These are phyloP conservation scores for Falco naumanni DNA, from an alignment of 2,797 vertebrate species.

Conservation along the genomic window DNA sequence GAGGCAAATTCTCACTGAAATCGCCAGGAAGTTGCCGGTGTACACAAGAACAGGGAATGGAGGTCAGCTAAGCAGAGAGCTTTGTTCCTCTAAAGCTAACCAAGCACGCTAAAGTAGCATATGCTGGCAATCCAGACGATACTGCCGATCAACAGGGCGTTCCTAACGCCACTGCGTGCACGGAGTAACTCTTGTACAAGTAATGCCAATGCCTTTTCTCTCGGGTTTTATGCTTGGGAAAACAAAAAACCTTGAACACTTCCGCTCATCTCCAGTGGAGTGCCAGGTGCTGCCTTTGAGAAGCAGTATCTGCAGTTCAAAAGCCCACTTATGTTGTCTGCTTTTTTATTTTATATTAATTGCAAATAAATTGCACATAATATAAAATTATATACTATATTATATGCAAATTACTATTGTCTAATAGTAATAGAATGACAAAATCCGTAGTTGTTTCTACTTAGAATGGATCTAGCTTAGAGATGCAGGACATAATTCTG, in stretches of 20 bases:
- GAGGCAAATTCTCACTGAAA: too few relatives aligned
- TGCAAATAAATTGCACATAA: too few relatives aligned
- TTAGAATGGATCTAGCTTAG: neutral
- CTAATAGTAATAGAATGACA: neutral
- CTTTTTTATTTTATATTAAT: neutral
- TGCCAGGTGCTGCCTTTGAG: neutral
- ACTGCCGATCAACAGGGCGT: accelerated
- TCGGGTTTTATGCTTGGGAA: neutral
- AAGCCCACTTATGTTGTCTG: neutral
- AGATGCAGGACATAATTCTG: neutral
- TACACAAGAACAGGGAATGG: too few relatives aligned
- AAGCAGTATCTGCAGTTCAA: neutral
- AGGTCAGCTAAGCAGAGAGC: too few relatives aligned
- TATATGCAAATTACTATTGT: too few relatives aligned
- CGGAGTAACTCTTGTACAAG: neutral
- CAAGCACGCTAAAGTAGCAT: too few relatives aligned
- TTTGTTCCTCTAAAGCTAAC: too few relatives aligned
- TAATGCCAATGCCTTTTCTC: neutral
- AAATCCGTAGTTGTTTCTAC: neutral
- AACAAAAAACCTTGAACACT: neutral
- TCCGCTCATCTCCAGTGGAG: neutral
- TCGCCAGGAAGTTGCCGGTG: too few relatives aligned
- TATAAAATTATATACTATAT: too few relatives aligned
- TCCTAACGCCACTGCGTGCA: neutral
- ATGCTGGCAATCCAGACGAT: neutral